Evolutionary conservation across 2,797 vertebrate genomes (phyloP).

Genomic region (Chrysocyon brachyurus): DNA sequence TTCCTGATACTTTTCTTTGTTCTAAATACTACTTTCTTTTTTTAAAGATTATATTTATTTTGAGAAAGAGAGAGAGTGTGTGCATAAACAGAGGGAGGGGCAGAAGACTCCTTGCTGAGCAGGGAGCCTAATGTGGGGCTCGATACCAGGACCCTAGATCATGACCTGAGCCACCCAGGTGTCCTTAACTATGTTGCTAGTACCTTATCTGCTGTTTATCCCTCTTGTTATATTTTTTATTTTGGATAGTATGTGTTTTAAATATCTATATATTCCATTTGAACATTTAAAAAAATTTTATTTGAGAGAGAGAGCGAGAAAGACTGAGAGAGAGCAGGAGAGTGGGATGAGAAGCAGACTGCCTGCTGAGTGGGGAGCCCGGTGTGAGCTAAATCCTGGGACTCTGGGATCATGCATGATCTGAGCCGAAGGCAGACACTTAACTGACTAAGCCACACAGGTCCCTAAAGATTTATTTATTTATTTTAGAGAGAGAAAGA

Average conservation of each 20-base stretch:
- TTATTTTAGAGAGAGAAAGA: neutral
- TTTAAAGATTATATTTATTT: neutral
- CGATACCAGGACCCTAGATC: neutral
- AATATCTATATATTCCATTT: neutral
- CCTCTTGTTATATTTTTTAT: neutral
- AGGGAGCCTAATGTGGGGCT: neutral
- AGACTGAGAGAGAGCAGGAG: neutral
- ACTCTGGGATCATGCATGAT: neutral
- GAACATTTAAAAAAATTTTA: neutral
- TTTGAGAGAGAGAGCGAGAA: neutral
- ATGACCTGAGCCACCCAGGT: neutral
- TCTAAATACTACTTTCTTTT: neutral
- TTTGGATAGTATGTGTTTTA: constrained; percentile 37
- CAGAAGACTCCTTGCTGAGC: neutral
- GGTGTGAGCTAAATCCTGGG: neutral
- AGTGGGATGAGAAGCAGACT: neutral
- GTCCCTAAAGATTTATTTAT: neutral
- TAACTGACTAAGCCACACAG: neutral
- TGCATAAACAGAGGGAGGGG: neutral
- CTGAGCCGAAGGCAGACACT: neutral
- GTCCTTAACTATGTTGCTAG: neutral
- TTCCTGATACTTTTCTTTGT: neutral
- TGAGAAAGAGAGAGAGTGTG: neutral
- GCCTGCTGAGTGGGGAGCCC: too few species aligned
- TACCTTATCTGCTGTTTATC: neutral